Evolutionary conservation across 1,140 invertebrate genomes (phyloP), one percentile per base, ranked within the genome.

Genomic region (Palaemon carinicauda): DNA sequence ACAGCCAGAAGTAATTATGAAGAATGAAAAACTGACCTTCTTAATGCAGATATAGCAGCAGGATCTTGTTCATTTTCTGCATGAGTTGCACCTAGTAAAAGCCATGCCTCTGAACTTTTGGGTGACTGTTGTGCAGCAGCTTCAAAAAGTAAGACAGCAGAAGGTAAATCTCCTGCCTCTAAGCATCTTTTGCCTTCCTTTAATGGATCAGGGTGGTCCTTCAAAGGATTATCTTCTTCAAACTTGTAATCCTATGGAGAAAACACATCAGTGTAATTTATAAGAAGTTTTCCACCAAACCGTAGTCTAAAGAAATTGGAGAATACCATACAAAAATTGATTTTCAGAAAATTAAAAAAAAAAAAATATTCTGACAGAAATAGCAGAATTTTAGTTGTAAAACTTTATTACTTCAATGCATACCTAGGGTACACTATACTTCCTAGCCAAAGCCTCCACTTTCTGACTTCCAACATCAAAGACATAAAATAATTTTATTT

Each of bases 81-180:
- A 92, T 99, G 98, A 21, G 97, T 96, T 54, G 95, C 96, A 12
- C 96, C 96, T 10, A 97, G 92, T 33, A 96, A 91, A 69, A 95
- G 93, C 96, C 96, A 97, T 50, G 96, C 96, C 91, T 97, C 95
- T 0, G 94, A 91, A 91, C 97, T 95, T 52, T 95, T 93, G 3
- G 96, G 94, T 86, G 97, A 93, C 91, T 98, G 95, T 91, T 97
- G 95, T 10, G 95, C 96, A 56, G 98, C 98, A 81, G 97, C 96
- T 93, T 99, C 98, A 92, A 99, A 99, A 90, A 98, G 96, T 4
- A 99, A 92, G 1, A 99, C 98, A 31, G 98, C 98, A 89, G 97
- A 96, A 21, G 98, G 96, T 82, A 99, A 94, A 92, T 99, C 98
- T 31, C 97, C 98, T 88, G 94, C 93, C 90, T 94, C 93, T 79